Conservation (phyloP, 2,113 vertebrate genomes). For the Neodon shergylaensis region DNA sequence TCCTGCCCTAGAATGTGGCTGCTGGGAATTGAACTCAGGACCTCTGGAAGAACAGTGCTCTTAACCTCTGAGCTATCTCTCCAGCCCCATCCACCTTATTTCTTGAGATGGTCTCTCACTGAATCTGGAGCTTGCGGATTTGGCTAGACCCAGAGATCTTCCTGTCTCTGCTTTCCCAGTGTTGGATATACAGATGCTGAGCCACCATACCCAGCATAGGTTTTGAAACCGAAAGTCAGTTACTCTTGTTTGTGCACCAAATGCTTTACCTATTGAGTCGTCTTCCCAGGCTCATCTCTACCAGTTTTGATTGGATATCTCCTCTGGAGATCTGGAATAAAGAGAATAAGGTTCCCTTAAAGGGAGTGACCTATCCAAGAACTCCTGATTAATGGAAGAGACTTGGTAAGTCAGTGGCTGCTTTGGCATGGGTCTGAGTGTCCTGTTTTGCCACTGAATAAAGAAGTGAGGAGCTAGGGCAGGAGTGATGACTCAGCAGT, state of each 20-base stretch:
- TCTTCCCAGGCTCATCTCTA: not conserved
- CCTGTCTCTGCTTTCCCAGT: not conserved
- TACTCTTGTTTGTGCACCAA: not conserved
- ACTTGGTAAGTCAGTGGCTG: not conserved
- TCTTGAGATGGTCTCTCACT: not conserved
- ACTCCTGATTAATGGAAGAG: not conserved
- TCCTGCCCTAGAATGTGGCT: no score
- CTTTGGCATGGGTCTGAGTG: not conserved
- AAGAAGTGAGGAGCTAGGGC: not conserved
- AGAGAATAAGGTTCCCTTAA: not conserved
- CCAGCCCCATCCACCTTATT: not conserved
- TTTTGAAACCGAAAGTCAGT: not conserved
- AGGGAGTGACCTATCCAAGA: not conserved
- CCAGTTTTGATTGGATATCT: not conserved
- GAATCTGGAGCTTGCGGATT: not conserved
- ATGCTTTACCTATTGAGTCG: not conserved
- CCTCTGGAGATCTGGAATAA: not conserved
- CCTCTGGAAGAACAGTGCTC: no score
- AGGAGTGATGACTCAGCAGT: not conserved
- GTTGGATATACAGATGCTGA: not conserved
- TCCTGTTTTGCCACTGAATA: slow-evolving; percentile 2
- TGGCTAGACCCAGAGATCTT: not conserved
- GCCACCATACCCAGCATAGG: no score
- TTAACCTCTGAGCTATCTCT: no score
- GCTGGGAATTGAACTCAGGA: no score